A percentile compares a stretch with the other conserved stretches of the same genome.
phyloP scores from a whole-genome alignment of 2,888 invertebrate genomes.

The Syrista parreyssii region DNA sequence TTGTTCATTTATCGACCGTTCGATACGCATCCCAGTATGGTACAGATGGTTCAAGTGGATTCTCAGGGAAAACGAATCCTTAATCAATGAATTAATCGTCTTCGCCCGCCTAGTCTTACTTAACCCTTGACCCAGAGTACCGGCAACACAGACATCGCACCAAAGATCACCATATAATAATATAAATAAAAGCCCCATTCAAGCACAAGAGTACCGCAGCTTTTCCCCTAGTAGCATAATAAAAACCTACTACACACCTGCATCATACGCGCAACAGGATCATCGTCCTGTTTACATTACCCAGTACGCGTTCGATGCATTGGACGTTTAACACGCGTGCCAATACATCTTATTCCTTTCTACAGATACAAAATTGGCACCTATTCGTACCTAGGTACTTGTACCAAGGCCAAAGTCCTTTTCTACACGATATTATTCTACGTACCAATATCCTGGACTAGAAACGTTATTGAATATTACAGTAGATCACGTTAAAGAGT shows the following conservation, averaged over 20 bases:
- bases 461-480: conserved; percentile 37
- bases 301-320: not conserved
- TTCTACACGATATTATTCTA: not conserved
- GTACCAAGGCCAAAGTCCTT: not conserved
- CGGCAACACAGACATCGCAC: not conserved
- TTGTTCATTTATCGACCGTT: conserved; percentile 44
- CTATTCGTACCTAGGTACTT: not conserved
- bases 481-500: conserved; percentile 32
- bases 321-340: not conserved
- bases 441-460: not conserved
- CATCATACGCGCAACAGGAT: not conserved
- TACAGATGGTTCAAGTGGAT: not conserved
- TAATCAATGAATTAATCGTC: conserved; percentile 55
- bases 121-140: not conserved
- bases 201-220: not conserved
- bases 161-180: not conserved
- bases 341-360: not conserved
- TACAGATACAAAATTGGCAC: not conserved
- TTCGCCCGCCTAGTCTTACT: conserved; percentile 7
- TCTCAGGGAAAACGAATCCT: conserved; percentile 42
- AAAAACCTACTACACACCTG: not conserved
- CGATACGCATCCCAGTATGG: not conserved
- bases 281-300: not conserved
- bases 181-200: not conserved
- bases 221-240: not conserved